A percentile compares a stretch with the other conserved stretches of the same genome.
phyloP scores from a whole-genome alignment of 2,888 invertebrate genomes.

The Drosophila suboccidentalis region DNA sequence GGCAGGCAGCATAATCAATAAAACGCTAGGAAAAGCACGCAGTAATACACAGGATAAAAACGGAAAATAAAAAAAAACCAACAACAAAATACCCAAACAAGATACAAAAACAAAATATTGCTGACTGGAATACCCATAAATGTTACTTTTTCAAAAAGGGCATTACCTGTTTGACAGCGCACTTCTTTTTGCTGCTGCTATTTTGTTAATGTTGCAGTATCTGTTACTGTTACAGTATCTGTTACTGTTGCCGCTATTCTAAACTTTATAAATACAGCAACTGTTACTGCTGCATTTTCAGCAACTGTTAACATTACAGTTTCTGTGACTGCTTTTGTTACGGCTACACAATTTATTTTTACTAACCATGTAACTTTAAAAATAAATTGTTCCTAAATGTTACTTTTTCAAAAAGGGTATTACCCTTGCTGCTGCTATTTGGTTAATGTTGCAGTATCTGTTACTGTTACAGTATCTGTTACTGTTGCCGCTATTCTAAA shows the following conservation, averaged over 20 bases:
- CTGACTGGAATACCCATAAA: constrained; percentile 23
- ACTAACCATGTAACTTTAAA: neutral
- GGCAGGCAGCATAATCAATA: constrained; percentile 69
- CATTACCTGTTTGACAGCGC: neutral
- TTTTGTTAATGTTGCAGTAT: neutral
- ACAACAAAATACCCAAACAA: constrained; percentile 20
- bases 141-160: constrained; percentile 1
- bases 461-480: too few relatives aligned
- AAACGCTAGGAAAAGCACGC: constrained; percentile 62
- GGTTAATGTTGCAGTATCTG: too few relatives aligned
- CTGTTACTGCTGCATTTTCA: neutral
- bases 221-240: neutral
- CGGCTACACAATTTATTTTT: too few relatives aligned
- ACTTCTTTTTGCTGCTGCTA: neutral
- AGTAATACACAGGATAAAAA: constrained; percentile 49
- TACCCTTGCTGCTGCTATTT: too few relatives aligned
- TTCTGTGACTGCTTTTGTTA: neutral
- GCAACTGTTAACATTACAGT: neutral
- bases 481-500: too few relatives aligned
- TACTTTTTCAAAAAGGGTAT: too few relatives aligned
- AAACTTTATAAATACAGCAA: too few relatives aligned
- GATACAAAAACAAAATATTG: constrained; percentile 29
- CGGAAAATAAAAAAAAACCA: constrained; percentile 18
- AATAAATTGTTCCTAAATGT: too few relatives aligned
- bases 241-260: too few relatives aligned